These are phyloP conservation scores for Elachura formosa DNA, from an alignment of 2,113 vertebrate genomes.

Conservation along the genomic window DNA sequence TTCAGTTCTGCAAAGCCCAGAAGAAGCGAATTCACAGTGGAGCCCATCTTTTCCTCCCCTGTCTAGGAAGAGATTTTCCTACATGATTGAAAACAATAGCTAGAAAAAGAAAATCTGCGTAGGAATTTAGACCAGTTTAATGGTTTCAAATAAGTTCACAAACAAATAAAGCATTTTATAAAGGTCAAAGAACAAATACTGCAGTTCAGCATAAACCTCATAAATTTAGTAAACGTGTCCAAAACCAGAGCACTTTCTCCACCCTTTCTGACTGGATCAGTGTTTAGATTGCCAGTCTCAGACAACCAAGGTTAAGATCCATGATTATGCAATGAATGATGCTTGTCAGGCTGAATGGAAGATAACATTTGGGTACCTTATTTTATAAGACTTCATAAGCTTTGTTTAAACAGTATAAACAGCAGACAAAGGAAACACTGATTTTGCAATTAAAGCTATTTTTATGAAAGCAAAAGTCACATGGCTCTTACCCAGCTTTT, in stretches of 20 bases:
- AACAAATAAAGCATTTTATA: not conserved
- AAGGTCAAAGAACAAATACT: not conserved
- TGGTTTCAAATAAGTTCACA: not conserved
- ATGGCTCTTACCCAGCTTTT: conserved; percentile 13
- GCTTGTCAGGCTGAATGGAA: not conserved
- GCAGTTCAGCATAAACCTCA: not conserved
- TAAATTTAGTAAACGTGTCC: not conserved
- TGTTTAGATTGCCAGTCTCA: not conserved
- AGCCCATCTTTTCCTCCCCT: not conserved
- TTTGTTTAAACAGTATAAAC: conserved; percentile 54
- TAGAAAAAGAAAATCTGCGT: not conserved
- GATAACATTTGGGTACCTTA: not conserved
- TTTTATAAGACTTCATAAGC: conserved; percentile 45
- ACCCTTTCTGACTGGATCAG: not conserved
- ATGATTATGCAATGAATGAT: not conserved
- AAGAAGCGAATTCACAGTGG: not conserved
- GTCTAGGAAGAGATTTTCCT: not conserved
- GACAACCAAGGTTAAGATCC: not conserved
- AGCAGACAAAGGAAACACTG: conserved; percentile 38
- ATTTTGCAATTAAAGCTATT: conserved; percentile 63
- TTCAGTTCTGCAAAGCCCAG: not conserved
- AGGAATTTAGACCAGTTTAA: not conserved
- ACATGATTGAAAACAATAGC: not conserved
- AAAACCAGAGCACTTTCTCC: not conserved
- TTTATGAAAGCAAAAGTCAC: conserved; percentile 53